Percentiles rank a stretch among this genome's conserved stretches.
These are phyloP conservation scores for Hypercompe scribonia DNA, from an alignment of 2,888 invertebrate genomes.

Conservation along the genomic window DNA sequence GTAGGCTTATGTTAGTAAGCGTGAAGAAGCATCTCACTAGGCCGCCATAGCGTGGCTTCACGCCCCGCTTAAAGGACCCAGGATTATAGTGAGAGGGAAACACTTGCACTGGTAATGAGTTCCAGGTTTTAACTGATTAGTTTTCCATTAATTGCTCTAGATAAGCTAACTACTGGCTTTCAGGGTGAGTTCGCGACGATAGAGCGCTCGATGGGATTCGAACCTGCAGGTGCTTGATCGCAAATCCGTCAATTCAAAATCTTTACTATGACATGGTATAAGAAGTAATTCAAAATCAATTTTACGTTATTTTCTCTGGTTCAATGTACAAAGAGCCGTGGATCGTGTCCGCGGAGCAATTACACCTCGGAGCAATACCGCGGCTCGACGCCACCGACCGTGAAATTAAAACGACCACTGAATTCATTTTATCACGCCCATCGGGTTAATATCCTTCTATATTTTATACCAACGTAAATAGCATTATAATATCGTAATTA, in stretches of 20 bases:
- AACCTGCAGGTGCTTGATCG: not conserved
- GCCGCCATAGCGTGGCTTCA: too few species aligned
- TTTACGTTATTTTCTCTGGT: conserved; percentile 10
- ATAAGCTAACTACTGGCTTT: too few species aligned
- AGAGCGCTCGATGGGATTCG: not conserved
- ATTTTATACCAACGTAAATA: not conserved
- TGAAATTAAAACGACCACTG: conserved; percentile 47
- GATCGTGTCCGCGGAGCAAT: conserved; percentile 15
- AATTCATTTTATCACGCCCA: conserved; percentile 28
- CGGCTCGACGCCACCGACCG: conserved; percentile 33
- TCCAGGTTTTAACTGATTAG: too few species aligned
- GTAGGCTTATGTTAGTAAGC: too few species aligned
- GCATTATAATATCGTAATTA: not conserved
- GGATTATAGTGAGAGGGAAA: too few species aligned
- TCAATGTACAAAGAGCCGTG: conserved; percentile 16
- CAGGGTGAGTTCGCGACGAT: not conserved
- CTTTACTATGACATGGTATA: not conserved
- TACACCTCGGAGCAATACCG: conserved; percentile 8
- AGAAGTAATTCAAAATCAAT: conserved; percentile 10
- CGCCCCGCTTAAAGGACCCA: too few species aligned
- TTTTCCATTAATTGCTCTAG: too few species aligned
- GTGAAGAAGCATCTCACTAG: too few species aligned
- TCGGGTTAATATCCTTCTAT: conserved; percentile 21
- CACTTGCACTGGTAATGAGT: too few species aligned
- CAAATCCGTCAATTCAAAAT: not conserved